Evolutionary conservation across 2,888 invertebrate species (phyloP), one percentile per base, ranked within the genome.

Genomic region (Zootermopsis nevadensis): DNA sequence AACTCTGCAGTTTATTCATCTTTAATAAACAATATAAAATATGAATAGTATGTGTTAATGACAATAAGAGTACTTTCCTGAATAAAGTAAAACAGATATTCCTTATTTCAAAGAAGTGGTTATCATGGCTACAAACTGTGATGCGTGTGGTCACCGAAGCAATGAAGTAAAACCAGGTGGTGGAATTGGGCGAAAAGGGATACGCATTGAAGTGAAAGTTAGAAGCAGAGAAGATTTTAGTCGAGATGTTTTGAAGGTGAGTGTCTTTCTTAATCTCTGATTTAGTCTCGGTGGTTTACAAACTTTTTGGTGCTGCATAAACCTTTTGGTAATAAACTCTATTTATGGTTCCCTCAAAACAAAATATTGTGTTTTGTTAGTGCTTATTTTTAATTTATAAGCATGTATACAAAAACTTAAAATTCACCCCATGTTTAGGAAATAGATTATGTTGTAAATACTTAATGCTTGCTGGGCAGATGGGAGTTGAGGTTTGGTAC

Each of bases 101-200:
- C 99, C 99, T 0, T 95, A 98, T 89, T 99, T 99, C 89, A 99
- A 99, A 90, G 97, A 99, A 89, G 97, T 98, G 0, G 94, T 99
- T 0, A 97, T 99, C 84, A 99, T 99, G 99, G 98, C 99, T 0
- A 98, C 98, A 0, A 92, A 90, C 0, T 99, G 99, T 89, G 98
- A 98, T 27, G 88, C 89, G 0, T 99, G 99, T 89, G 99, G 99
- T 0, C 93, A 94, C 87, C 93, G 95, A 86, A 98, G 98, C 3
- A 99, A 97, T 88, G 99, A 99, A 91, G 98, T 99, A 0, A 99
- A 99, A 89, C 95, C 97, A 0, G 98, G 98, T 0, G 93, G 95
- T 30, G 98, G 98, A 0, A 94, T 99, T 55, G 97, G 97, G 88
- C 92, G 94, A 0, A 91, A 93, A 86, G 99, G 98, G 0, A 91